Evolutionary conservation across 2,113 vertebrate genomes (phyloP).

Genomic region (Actenoides hombroni): DNA sequence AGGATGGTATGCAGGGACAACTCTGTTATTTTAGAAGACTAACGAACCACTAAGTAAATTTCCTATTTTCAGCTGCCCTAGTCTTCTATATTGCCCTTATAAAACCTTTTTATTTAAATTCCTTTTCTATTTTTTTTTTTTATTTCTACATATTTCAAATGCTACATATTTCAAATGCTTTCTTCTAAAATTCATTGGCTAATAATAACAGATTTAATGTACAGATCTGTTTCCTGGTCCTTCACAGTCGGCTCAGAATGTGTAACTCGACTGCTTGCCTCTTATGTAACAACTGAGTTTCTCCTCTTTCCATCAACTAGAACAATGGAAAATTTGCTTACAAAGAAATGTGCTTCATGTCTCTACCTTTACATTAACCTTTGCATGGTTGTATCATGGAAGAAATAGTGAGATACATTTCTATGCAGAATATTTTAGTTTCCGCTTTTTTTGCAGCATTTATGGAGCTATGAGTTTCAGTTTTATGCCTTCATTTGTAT

Average conservation of each 20-base stretch:
- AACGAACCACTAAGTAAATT: not conserved
- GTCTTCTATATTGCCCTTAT: not conserved
- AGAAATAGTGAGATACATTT: slow-evolving; percentile 48
- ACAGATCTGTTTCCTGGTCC: not conserved
- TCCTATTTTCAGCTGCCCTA: not conserved
- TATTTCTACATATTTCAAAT: not conserved
- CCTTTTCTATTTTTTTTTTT: not conserved
- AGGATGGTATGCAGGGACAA: not conserved
- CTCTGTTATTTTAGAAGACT: not conserved
- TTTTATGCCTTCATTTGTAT: slow-evolving; percentile 40
- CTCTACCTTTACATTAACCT: slow-evolving; percentile 52
- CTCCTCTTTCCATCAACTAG: not conserved
- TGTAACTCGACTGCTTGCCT: not conserved
- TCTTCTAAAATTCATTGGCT: not conserved
- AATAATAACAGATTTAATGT: not conserved
- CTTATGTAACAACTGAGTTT: not conserved
- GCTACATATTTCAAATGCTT: too few species aligned
- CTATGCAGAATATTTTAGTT: not conserved
- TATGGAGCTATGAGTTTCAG: slow-evolving; percentile 41
- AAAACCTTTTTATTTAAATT: not conserved
- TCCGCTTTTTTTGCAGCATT: slow-evolving; percentile 41
- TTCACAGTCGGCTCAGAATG: not conserved
- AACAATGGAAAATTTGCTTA: not conserved
- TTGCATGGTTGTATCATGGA: slow-evolving; percentile 40
- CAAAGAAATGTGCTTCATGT: not conserved